Base-by-base conservation (phyloP, 2,113 vertebrate genomes). In the Bostrychus sinensis region DNA sequence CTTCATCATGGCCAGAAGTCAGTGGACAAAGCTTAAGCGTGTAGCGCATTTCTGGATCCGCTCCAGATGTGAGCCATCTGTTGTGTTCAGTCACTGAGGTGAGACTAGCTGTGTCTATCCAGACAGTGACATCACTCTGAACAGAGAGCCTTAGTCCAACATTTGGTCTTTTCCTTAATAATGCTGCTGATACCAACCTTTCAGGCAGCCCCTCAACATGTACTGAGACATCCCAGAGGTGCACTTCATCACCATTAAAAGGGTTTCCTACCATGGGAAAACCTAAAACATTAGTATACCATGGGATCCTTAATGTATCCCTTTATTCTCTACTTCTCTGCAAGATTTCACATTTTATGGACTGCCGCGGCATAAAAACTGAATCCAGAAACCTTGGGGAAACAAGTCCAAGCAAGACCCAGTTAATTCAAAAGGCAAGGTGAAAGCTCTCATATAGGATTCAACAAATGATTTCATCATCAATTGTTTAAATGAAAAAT, bases 1-100 rank as follows among this genome's bases (percentile, higher is more conserved):
- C 69, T 57, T 78, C 71, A 72, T 71, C 78, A 64, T 57, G 42
- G 38, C 55, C 54, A 30, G 6, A 59, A 56, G 55, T 37, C 50
- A 46, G 36, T 22, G 77, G 73, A 85, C 65, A 50, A 45, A 84
- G 71, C 66, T 66, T 66, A 75, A 72, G 36, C 70, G 72, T 65
- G 41, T 56, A 72, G 55, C 46, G 66, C 76, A 66, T 70, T 73
- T 75, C 54, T 86, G 85, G 77, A 77, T 16, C 26, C 66, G 7
- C 19, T 77, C 80, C 82, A 87, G 88, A 88, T 83, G 74, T 57
- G 81, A 80, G 69, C 78, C 91, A 90, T 84, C 83, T 92, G 89
- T 79, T 84, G 75, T 66, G 82, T 70, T 85, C 80, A 70, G 78
- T 87, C 80, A 78, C 63, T 51, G 81, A 86, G 83, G 85, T 86